Evolutionary conservation across 2,888 invertebrate species (phyloP), one percentile per base, ranked within the genome.

Genomic region (Drosophila aldrichi): DNA sequence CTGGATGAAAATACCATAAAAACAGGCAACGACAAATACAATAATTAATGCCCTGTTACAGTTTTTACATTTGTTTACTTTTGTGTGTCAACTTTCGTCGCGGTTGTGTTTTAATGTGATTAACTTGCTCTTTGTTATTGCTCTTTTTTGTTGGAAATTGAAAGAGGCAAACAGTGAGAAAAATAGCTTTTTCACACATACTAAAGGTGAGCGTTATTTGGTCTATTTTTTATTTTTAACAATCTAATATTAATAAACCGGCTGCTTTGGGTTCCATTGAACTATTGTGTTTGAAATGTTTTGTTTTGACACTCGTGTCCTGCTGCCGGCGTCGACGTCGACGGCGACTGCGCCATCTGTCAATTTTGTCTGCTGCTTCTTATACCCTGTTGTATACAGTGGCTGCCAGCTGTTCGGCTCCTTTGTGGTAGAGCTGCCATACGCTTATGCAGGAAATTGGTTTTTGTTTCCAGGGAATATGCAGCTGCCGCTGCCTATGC

Each of bases 21-120:
- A 74, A 69, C 36, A 71, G 62, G 75, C 71, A 72, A 57, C 79
- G 67, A 85, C 70, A 74, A 62, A 56, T 65, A 72, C 55, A 72
- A 66, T 63, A 74, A 78, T 79, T 69, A 71, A 74, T 77, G 78
- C 75, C 63, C 70, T 78, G 70, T 68, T 74, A 82, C 70, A 73
- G 64, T 76, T 88, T 88, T 88, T 68, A 79, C 86, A 83, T 86
- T 88, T 84, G 81, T 88, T 83, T 86, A 87, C 83, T 66, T 82
- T 77, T 80, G 65, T 87, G 87, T 86, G 87, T 83, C 87, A 86
- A 81, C 87, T 80, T 82, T 87, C 74, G 66, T 72, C 74, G 74
- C 55, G 77, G 59, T 63, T 52, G 64, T 66, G 54, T 66, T 81
- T 78, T 74, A 70, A 70, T 76, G 70, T 66, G 70, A 75, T 76